Base-by-base conservation (phyloP, 1,140 invertebrate genomes). In the Argopecten irradians region DNA sequence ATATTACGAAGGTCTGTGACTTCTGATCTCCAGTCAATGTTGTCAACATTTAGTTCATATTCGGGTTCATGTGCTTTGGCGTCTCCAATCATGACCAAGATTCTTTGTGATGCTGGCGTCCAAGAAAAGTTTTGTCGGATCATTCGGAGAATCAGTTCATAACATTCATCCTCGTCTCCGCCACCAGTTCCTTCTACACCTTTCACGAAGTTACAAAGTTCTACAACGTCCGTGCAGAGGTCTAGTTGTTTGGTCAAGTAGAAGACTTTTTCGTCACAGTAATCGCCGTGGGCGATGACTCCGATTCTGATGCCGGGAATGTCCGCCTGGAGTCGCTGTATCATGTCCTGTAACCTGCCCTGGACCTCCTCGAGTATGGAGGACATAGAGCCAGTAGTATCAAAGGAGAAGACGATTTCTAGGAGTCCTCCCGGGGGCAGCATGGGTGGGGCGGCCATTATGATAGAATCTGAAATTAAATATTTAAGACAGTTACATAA, bases 11-110 rank as follows among this genome's bases (percentile, higher is more conserved):
- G 71, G 7, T 86, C 71, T 2, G 91, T 41, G 0, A 92, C 87
- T 90, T 95, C 93, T n/a, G 91, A 84, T 84, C 89, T 89, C 94
- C 94, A 95, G 89, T 94, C 92, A 16, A 95, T 91, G 13, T 92
- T 91, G 16, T 91, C 84, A 8, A 85, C 91, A 87, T 94, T 94
- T 28, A 90, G 43, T 46, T 91, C 86, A 86, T 94, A 92, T 16
- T 89, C 87, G 32, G 92, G 88, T 86, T 93, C 92, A 82, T 95
- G 94, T 22, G 94, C 94, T 35, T 89, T 90, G 13, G 93, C 91
- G 86, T 95, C 94, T n/a, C 94, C 94, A 83, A 95, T 94, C 92
- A 95, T 91, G 5, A 95, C 92, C 33, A 95, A 88, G 19, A 93
- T 91, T 84, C 91, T 89, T 86, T 93, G 92, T 35, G 93, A 92